These are phyloP conservation scores for Ficedula albicollis DNA, from an alignment of 2,797 vertebrate species.

Conservation along the genomic window DNA sequence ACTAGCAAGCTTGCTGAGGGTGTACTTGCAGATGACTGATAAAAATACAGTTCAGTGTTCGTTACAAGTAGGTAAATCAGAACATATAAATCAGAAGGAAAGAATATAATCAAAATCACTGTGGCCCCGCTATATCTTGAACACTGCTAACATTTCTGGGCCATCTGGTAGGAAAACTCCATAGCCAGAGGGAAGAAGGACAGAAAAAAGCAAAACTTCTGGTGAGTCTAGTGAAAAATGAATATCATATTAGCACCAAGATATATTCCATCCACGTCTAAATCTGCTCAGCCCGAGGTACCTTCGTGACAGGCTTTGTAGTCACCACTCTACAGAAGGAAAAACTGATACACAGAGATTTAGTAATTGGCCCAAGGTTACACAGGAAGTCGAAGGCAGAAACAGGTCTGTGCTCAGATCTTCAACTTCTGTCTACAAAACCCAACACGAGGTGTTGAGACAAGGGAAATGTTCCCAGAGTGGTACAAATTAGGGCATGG, in stretches of 20 bases:
- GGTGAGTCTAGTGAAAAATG: not conserved
- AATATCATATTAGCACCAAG: not conserved
- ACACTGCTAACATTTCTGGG: not conserved
- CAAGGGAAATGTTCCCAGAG: not conserved
- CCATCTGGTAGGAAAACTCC: not conserved
- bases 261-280: not conserved
- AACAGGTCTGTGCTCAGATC: not conserved
- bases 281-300: not conserved
- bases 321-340: not conserved
- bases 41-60: not conserved
- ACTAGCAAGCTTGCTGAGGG: not conserved
- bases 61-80: not conserved
- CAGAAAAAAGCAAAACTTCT: not conserved
- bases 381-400: not conserved
- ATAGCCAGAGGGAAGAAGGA: not conserved
- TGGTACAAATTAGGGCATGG: conserved; percentile 17
- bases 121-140: rapidly evolving
- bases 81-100: not conserved
- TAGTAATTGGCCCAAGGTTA: conserved; percentile 13
- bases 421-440: not conserved
- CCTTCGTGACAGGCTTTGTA: not conserved
- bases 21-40: not conserved
- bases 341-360: not conserved
- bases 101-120: not conserved
- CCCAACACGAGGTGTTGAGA: not conserved